Conservation (phyloP, 2,888 invertebrate genomes). For the Caenorhabditis imperialis region DNA sequence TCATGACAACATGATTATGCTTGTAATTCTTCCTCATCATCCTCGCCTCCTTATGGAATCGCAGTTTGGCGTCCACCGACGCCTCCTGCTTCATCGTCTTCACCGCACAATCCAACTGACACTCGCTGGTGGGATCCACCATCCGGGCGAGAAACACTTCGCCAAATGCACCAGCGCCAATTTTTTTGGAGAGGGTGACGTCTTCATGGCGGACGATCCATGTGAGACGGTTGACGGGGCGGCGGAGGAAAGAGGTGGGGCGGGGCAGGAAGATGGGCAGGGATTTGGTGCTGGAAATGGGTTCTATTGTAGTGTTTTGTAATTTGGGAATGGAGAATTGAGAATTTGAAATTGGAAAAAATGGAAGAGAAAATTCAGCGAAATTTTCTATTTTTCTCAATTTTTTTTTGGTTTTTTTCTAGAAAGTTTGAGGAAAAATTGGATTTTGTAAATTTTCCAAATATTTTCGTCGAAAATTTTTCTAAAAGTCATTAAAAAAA, state of each 20-base stretch:
- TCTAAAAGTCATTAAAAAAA: too few species aligned
- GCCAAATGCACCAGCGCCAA: conserved; percentile 70
- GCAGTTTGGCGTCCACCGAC: conserved; percentile 57
- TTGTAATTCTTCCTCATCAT: conserved; percentile 68
- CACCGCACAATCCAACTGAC: conserved; percentile 66
- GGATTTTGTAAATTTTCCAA: too few species aligned
- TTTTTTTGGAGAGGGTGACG: conserved; percentile 61
- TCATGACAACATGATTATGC: conserved; percentile 69
- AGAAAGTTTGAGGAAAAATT: too few species aligned
- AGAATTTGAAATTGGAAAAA: too few species aligned
- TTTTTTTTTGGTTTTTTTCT: too few species aligned
- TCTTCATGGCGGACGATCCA: conserved; percentile 70
- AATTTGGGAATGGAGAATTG: too few species aligned
- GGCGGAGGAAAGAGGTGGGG: conserved; percentile 26
- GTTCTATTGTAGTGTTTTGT: too few species aligned
- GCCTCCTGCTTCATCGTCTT: conserved; percentile 68
- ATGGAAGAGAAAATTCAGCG: too few species aligned
- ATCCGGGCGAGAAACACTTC: conserved; percentile 61
- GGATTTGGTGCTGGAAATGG: too few species aligned
- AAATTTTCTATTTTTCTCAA: too few species aligned
- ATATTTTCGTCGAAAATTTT: too few species aligned
- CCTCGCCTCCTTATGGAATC: conserved; percentile 73
- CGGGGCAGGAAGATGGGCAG: too few species aligned
- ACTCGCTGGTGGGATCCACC: conserved; percentile 50
- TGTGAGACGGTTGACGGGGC: conserved; percentile 51